Evolutionary conservation across 2,797 vertebrate genomes (phyloP), one percentile per base, ranked within the genome.

Genomic region (Peromyscus eremicus): DNA sequence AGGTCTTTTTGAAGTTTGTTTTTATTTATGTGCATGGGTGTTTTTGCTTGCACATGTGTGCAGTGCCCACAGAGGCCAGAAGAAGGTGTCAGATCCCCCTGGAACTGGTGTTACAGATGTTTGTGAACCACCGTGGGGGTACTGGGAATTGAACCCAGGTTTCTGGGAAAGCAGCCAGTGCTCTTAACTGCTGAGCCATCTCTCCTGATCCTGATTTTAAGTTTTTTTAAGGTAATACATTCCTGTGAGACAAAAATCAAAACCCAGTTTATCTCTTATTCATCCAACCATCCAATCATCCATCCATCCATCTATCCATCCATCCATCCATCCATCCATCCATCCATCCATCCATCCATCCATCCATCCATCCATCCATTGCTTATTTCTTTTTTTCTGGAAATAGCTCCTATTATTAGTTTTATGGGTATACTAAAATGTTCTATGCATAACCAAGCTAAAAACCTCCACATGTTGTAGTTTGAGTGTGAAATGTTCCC

Each of bases 231-330:
- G 55, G 52, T 43, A 90, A 83, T 27, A 4, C 27, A 13, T 83
- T 92, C 4, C 21, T 76, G 21, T 94, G 71, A n/a, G 34, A 62
- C 32, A 95, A 94, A 81, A 91, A 82, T 79, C n/a, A 87, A 73
- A 95, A 88, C 1, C 32, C 6, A 70, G 40, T 94, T 10, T 90
- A 0, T 80, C 6, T 83, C 62, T 84, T 27, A 55, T 75, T 91
- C 10, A 80, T 55, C 34, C 16, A 55, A 25, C 84, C 37, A 68
- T 14, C 8, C 34, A 60, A 73, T 25, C 8, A 43, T 32, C 57
- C 57, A 29, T 76, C 84, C 37, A 68, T 5, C 4, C 21, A 55
- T 75, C 91, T 7, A 75, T 46, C 34, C 21, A 62, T 32, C 80
- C 37, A 68, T 8, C 7, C 32, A 55, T 75, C 91, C 10, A 80